Conservation (phyloP, 2,113 vertebrate genomes). For the Aegypius monachus region DNA sequence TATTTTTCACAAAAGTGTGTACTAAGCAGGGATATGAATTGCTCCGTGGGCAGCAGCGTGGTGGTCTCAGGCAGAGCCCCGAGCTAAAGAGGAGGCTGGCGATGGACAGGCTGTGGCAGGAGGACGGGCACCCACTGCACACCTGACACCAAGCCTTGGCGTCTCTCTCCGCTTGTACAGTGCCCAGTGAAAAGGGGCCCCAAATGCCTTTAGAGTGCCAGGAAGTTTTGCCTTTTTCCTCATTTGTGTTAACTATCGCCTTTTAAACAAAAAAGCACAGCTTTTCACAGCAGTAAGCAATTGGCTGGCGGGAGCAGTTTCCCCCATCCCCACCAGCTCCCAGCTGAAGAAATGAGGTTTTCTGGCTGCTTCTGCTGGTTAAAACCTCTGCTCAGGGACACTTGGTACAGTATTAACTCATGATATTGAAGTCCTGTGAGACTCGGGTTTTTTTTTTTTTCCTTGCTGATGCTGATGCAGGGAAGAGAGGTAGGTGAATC, state of each 20-base stretch:
- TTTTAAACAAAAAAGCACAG: not conserved
- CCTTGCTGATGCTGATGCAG: not conserved
- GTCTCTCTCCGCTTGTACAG: not conserved
- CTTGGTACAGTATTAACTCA: not conserved
- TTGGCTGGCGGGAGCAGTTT: not conserved
- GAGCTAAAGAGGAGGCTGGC: not conserved
- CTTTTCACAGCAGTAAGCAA: not conserved
- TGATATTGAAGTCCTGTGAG: not conserved
- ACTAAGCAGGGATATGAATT: not conserved
- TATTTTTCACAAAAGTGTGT: not conserved
- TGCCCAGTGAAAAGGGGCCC: not conserved
- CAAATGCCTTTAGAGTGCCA: rapidly evolving
- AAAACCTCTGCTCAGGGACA: not conserved
- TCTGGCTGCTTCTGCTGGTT: not conserved
- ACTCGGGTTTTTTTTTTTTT: not conserved
- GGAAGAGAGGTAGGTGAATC: not conserved
- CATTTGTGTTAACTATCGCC: not conserved
- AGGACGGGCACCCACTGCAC: rapidly evolving
- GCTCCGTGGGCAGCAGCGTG: not conserved
- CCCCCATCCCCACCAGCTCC: not conserved
- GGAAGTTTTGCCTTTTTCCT: not conserved
- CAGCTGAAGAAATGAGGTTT: not conserved
- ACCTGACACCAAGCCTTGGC: not conserved
- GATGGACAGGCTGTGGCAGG: not conserved
- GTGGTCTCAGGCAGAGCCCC: not conserved